phyloP scores from a whole-genome alignment of 2,113 vertebrate species.

The Bolborhynchus lineola region DNA sequence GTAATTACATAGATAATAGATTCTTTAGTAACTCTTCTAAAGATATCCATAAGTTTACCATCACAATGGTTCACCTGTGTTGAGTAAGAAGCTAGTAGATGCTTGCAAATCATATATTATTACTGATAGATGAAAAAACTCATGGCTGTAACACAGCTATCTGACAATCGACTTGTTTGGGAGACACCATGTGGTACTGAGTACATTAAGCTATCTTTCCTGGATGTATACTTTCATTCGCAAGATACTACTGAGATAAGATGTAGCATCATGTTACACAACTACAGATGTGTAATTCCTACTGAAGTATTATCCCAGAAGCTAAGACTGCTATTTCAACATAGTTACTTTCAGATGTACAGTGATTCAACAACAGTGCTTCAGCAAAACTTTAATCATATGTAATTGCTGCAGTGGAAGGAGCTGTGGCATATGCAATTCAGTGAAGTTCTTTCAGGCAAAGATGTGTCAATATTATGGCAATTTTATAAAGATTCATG shows the following conservation, averaged over 20 bases:
- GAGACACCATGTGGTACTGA: neutral
- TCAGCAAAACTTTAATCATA: neutral
- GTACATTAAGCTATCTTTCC: neutral
- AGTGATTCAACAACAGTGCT: neutral
- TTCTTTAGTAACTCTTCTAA: neutral
- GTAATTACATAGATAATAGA: neutral
- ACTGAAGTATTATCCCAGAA: neutral
- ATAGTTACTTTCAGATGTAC: neutral
- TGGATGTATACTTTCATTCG: neutral
- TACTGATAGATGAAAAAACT: neutral
- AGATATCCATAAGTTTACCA: neutral
- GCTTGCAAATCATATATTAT: neutral
- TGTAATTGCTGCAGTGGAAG: neutral
- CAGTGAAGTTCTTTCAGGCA: neutral
- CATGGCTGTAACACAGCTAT: neutral
- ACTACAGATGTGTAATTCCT: neutral
- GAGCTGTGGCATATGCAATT: neutral
- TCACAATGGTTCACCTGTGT: neutral
- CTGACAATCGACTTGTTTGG: neutral
- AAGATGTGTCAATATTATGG: neutral
- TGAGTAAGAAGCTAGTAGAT: neutral
- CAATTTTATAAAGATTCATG: neutral
- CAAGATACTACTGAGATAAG: neutral
- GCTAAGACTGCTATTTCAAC: neutral
- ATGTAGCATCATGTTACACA: neutral